Evolutionary conservation across 2,113 vertebrate species (phyloP).

Genomic region (Alouatta palliata): DNA sequence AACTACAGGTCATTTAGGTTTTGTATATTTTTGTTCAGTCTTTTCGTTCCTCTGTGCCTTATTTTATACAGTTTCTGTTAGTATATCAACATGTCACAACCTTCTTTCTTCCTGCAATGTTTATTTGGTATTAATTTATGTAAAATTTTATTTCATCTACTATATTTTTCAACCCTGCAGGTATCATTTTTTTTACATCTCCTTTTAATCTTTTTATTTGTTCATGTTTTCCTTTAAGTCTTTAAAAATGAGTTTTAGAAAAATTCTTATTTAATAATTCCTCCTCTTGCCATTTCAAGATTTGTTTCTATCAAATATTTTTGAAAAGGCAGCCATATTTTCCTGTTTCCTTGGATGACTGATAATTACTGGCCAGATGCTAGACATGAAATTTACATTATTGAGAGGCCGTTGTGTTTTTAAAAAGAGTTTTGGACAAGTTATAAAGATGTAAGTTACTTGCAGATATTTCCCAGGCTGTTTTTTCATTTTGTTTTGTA

Average conservation of each 20-base stretch:
- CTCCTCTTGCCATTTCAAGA: not conserved
- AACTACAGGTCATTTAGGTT: not conserved
- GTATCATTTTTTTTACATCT: not conserved
- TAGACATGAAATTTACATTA: not conserved
- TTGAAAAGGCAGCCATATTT: not conserved
- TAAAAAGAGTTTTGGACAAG: not conserved
- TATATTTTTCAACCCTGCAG: not conserved
- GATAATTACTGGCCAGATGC: not conserved
- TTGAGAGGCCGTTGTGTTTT: not conserved
- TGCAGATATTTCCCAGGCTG: not conserved
- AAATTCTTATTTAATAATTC: not conserved
- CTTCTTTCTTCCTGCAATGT: not conserved
- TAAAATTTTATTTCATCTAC: not conserved
- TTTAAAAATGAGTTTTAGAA: not conserved
- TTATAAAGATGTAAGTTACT: not conserved
- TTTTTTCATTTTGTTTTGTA: not conserved
- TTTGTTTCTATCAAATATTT: not conserved
- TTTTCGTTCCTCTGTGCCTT: not conserved
- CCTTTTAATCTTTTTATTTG: not conserved
- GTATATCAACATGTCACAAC: not conserved
- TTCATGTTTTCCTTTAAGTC: not conserved
- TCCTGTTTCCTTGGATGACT: not conserved
- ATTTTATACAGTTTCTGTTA: not conserved
- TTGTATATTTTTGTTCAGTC: not conserved
- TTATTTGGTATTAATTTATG: not conserved